phyloP scores from a whole-genome alignment of 2,113 vertebrate species.

The Ictalurus furcatus region DNA sequence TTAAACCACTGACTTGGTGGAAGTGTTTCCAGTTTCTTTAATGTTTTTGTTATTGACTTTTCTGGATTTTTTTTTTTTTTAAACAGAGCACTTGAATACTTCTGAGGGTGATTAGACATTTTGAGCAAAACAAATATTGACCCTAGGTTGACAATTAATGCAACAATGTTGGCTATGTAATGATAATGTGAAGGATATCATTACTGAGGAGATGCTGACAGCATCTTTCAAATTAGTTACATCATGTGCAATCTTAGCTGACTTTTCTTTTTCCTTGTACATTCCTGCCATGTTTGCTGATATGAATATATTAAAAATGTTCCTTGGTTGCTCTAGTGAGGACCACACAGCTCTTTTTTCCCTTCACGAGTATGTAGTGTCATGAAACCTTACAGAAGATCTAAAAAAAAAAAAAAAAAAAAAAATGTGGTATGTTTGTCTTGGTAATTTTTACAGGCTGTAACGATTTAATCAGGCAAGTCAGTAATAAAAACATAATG shows the following conservation, averaged over 20 bases:
- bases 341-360: conserved; percentile 4
- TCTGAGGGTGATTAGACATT: conserved; percentile 32
- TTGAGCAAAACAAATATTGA: neutral
- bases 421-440: neutral
- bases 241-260: neutral
- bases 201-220: neutral
- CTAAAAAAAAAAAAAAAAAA: neutral
- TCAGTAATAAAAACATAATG: conserved; percentile 35
- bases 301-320: conserved; percentile 3
- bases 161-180: conserved; percentile 6
- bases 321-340: conserved; percentile 4
- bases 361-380: conserved; percentile 12
- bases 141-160: conserved; percentile 44
- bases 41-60: conserved; percentile 42
- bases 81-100: conserved; percentile 60
- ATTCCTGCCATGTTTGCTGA: conserved; percentile 25
- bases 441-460: neutral
- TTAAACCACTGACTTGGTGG: conserved; percentile 60
- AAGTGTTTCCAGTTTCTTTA: conserved; percentile 32
- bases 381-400: conserved; percentile 14
- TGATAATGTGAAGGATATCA: neutral
- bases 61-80: neutral
- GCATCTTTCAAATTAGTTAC: neutral
- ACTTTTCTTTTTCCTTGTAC: conserved; percentile 4
- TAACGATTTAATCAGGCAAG: conserved; percentile 24